Evolutionary conservation across 2,797 vertebrate species (phyloP).

Genomic region (Pitangus sulphuratus): DNA sequence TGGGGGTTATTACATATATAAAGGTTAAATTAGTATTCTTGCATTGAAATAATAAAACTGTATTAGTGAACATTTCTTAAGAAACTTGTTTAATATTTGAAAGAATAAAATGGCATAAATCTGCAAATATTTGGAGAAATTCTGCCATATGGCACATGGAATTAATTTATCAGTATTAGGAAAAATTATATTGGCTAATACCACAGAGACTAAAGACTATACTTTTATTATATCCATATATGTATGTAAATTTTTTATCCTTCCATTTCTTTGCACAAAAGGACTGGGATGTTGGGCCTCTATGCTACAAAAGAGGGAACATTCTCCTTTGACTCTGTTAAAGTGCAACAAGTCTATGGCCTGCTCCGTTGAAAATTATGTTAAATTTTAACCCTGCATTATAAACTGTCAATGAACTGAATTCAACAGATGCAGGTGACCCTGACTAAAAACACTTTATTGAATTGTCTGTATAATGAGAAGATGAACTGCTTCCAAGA

Average conservation of each 20-base stretch:
- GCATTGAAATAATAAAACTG: background rate
- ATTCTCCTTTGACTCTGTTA: background rate
- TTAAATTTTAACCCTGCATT: background rate
- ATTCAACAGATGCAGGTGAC: background rate
- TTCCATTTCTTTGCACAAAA: background rate
- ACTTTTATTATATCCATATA: background rate
- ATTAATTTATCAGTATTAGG: background rate
- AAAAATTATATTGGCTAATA: background rate
- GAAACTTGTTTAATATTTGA: background rate
- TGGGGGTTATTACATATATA: background rate
- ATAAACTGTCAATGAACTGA: background rate
- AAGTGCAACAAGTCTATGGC: background rate
- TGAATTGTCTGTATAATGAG: background rate
- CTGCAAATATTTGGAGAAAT: background rate
- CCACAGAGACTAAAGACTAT: background rate
- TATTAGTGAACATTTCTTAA: background rate
- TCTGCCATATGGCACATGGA: background rate
- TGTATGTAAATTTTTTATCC: background rate
- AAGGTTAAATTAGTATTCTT: background rate
- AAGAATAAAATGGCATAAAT: background rate
- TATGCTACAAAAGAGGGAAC: background rate
- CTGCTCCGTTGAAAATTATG: background rate
- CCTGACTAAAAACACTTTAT: background rate
- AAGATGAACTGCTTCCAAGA: background rate
- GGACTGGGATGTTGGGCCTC: background rate